phyloP scores from a whole-genome alignment of 35 echinoderm and acorn worm genomes.

The Heliocidaris erythrogramma region DNA sequence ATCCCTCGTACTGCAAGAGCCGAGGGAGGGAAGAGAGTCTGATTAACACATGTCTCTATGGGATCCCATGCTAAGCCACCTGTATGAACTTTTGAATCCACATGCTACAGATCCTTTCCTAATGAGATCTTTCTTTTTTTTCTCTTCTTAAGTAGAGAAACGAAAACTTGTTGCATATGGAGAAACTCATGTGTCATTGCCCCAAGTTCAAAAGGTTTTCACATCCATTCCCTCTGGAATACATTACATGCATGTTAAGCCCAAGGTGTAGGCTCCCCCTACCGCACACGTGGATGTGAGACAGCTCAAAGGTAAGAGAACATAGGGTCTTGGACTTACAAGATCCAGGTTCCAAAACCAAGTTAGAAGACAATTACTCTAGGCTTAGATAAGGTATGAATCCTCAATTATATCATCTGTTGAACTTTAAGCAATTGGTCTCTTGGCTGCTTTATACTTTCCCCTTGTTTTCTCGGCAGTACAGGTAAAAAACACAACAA shows the following conservation, averaged over 20 bases:
- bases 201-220: neutral
- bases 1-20: neutral
- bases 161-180: neutral
- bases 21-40: neutral
- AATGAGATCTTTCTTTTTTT: neutral
- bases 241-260: neutral
- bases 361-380: neutral
- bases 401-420: too few relatives aligned
- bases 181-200: constrained; percentile 2
- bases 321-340: neutral
- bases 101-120: neutral
- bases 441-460: too few relatives aligned
- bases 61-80: neutral
- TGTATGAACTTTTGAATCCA: neutral
- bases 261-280: neutral
- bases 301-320: neutral
- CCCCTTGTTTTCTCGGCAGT: too few relatives aligned
- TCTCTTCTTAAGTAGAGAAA: neutral
- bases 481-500: too few relatives aligned
- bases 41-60: neutral
- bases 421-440: too few relatives aligned
- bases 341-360: neutral
- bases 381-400: too few relatives aligned
- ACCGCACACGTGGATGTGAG: neutral
- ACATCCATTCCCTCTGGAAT: neutral